phyloP scores from a whole-genome alignment of 2,888 invertebrate species.

The Chouioia cunea region DNA sequence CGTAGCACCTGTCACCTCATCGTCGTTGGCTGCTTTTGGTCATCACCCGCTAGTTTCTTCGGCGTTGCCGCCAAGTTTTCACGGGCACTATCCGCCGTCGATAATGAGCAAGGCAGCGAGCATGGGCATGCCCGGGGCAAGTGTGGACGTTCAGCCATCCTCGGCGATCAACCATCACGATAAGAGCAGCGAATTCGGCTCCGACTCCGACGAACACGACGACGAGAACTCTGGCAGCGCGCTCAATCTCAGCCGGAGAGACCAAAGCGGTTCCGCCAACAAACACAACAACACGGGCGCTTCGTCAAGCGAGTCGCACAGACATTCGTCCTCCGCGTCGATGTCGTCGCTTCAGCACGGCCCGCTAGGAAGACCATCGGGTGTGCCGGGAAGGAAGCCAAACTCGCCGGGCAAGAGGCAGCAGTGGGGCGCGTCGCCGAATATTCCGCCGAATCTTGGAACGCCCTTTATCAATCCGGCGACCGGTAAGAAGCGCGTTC shows the following conservation, averaged over 20 bases:
- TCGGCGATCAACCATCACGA: constrained; percentile 60
- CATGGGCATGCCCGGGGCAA: constrained; percentile 53
- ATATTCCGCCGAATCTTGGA: constrained; percentile 84
- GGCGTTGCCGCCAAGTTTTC: constrained; percentile 63
- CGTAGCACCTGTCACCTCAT: constrained; percentile 45
- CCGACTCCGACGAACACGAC: constrained; percentile 74
- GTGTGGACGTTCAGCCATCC: constrained; percentile 51
- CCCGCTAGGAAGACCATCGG: constrained; percentile 67
- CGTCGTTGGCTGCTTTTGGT: constrained; percentile 57
- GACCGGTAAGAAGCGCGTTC: constrained; percentile 95
- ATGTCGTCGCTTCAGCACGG: no score
- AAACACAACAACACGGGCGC: constrained; percentile 57
- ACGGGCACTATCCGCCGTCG: constrained; percentile 62
- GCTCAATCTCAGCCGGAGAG: constrained; percentile 72
- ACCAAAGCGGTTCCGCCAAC: constrained; percentile 44
- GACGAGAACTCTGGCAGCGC: constrained; percentile 76
- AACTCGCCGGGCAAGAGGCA: constrained; percentile 84
- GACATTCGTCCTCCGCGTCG: constrained; percentile 47
- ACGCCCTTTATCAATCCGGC: constrained; percentile 93
- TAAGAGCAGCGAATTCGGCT: constrained; percentile 71
- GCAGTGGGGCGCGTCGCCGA: constrained; percentile 75
- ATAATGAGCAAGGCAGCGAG: constrained; percentile 58
- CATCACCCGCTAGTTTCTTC: constrained; percentile 64
- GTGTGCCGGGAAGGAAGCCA: constrained; percentile 72
- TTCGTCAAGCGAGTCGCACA: constrained; percentile 61